These are phyloP conservation scores for Hyles vespertilio DNA, from an alignment of 1,140 invertebrate genomes.

Conservation along the genomic window DNA sequence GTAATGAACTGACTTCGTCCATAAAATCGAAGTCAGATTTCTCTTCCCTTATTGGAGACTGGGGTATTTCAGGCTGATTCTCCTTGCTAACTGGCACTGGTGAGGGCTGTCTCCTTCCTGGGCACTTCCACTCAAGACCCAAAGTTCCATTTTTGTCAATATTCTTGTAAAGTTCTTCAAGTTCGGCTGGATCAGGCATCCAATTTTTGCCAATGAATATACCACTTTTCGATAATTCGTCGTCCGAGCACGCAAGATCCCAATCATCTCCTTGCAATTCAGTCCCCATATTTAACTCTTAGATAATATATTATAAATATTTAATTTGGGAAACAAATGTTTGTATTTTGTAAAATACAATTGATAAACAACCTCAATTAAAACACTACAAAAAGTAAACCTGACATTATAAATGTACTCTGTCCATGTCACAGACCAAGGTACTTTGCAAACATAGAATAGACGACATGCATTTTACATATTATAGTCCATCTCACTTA, in stretches of 20 bases:
- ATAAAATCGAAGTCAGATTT: slow-evolving; percentile 86
- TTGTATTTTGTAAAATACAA: neutral
- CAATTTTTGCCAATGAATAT: slow-evolving; percentile 57
- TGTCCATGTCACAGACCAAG: too few species aligned
- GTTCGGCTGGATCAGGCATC: slow-evolving; percentile 70
- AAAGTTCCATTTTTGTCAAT: slow-evolving; percentile 76
- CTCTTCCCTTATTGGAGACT: slow-evolving; percentile 75
- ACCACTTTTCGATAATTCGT: slow-evolving; percentile 70
- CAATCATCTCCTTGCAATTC: slow-evolving; percentile 75
- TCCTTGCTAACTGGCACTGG: slow-evolving; percentile 66
- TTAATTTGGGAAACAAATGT: slow-evolving; percentile 1
- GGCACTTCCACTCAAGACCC: slow-evolving; percentile 79
- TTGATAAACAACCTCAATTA: neutral
- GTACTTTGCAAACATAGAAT: too few species aligned
- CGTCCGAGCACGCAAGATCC: slow-evolving; percentile 78
- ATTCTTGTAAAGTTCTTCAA: slow-evolving; percentile 77
- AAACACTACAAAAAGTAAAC: too few species aligned
- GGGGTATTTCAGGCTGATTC: slow-evolving; percentile 55
- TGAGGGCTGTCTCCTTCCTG: slow-evolving; percentile 77
- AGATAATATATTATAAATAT: neutral
- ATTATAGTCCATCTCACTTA: too few species aligned
- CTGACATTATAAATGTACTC: too few species aligned
- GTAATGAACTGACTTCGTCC: slow-evolving; percentile 82
- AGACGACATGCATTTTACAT: too few species aligned
- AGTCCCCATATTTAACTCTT: slow-evolving; percentile 24